These are phyloP conservation scores for Kryptopterus vitreolus DNA, from an alignment of 2,797 vertebrate species.

Conservation along the genomic window DNA sequence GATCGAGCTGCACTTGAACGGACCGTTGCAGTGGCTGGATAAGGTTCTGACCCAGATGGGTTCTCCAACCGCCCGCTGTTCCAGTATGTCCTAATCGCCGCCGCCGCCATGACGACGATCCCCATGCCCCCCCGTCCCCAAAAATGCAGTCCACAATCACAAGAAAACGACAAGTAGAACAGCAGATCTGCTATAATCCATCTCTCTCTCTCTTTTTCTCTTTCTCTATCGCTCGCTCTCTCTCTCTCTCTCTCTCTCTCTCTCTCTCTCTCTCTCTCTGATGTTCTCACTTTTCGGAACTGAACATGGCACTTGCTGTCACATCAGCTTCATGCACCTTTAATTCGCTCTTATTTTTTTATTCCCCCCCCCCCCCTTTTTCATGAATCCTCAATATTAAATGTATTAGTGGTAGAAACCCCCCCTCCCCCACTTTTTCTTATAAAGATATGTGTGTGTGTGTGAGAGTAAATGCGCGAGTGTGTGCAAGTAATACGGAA, in stretches of 20 bases:
- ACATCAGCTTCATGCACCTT: conserved; percentile 94
- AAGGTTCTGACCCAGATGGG: conserved; percentile 99
- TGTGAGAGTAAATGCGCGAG: conserved; percentile 57
- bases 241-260: neutral
- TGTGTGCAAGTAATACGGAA: conserved; percentile 60
- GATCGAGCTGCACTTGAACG: conserved; percentile 97
- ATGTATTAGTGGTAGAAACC: conserved; percentile 85
- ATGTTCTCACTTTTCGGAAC: conserved; percentile 81
- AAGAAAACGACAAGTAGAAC: conserved; percentile 73
- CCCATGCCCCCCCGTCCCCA: conserved; percentile 56
- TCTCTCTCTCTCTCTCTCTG: conserved; percentile 35
- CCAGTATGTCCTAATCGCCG: conserved; percentile 93
- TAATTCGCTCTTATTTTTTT: conserved; percentile 71
- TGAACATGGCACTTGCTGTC: conserved; percentile 94
- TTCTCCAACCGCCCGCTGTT: conserved; percentile 96
- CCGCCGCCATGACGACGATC: conserved; percentile 47
- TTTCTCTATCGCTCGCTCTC: neutral
- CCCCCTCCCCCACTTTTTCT: no score
- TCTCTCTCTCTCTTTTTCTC: conserved; percentile 3
- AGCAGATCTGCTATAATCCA: conserved; percentile 72
- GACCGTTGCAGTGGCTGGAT: conserved; percentile 97
- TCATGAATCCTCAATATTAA: conserved; percentile 85
- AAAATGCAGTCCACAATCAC: conserved; percentile 55
- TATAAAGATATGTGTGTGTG: no score
- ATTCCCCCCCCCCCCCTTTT: conserved; percentile 60